These are phyloP conservation scores for Drosophila ironensis DNA, from an alignment of 1,140 invertebrate species.

Conservation along the genomic window DNA sequence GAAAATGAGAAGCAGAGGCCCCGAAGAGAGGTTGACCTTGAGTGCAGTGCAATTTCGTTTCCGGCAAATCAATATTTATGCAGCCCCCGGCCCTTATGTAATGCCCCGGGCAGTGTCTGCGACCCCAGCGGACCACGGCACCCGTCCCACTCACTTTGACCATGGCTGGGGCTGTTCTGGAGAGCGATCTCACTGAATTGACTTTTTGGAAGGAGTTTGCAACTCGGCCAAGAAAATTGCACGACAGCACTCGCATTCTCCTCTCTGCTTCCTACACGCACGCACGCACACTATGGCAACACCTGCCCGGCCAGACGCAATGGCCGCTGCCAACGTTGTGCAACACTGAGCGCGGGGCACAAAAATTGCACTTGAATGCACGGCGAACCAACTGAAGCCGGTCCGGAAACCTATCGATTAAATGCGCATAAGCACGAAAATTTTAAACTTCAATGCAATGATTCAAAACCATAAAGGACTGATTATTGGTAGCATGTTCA, in stretches of 20 bases:
- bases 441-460: too few species aligned
- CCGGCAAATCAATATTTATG: conserved; percentile 59
- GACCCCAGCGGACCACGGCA: neutral
- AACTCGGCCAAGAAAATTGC: conserved; percentile 67
- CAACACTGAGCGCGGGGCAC: too few species aligned
- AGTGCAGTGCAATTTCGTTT: conserved; percentile 24
- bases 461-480: too few species aligned
- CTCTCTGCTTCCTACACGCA: conserved; percentile 40
- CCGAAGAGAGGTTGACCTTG: neutral
- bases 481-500: too few species aligned
- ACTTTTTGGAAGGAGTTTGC: conserved; percentile 50
- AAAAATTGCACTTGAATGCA: too few species aligned
- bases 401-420: too few species aligned
- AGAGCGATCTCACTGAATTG: conserved; percentile 49
- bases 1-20: conserved; percentile 7
- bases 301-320: conserved; percentile 1
- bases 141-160: conserved; percentile 59
- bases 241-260: conserved; percentile 63
- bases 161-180: conserved; percentile 58
- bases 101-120: neutral
- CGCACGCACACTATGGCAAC: conserved; percentile 12
- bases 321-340: conserved; percentile 37
- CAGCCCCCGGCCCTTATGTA: conserved; percentile 48
- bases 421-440: too few species aligned
- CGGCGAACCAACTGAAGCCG: too few species aligned